Conservation (phyloP, 1,140 invertebrate species). For the Euura lappo region DNA sequence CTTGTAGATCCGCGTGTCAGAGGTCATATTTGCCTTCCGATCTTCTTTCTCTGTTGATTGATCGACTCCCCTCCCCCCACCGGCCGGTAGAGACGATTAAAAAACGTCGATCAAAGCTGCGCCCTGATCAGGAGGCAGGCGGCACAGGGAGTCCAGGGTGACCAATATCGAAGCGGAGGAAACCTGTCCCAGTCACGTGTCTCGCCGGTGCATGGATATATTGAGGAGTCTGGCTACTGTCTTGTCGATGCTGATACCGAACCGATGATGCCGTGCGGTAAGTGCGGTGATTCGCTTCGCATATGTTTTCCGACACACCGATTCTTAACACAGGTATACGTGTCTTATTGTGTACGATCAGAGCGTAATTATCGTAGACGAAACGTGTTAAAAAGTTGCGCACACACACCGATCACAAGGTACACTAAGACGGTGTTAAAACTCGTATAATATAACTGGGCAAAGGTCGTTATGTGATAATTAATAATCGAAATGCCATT, state of each 20-base stretch:
- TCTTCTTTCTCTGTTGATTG: too few relatives aligned
- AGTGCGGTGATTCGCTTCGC: neutral
- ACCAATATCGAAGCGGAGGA: neutral
- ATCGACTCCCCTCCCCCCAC: neutral
- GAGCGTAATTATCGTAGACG: too few relatives aligned
- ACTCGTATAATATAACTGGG: neutral
- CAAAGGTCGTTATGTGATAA: neutral
- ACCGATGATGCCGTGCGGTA: neutral
- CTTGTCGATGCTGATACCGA: neutral
- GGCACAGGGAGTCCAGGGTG: neutral
- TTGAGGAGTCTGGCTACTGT: neutral
- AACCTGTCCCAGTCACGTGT: constrained; percentile 5
- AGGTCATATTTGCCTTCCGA: neutral
- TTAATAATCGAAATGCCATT: constrained; percentile 4
- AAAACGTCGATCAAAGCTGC: neutral
- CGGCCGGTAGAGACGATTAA: too few relatives aligned
- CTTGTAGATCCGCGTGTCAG: neutral
- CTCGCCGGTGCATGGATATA: neutral
- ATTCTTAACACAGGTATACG: too few relatives aligned
- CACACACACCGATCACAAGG: too few relatives aligned
- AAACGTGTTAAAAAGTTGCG: too few relatives aligned
- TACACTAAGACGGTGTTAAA: too few relatives aligned
- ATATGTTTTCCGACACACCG: neutral
- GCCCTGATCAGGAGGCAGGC: neutral
- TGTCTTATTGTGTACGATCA: too few relatives aligned